A percentile compares a stretch with the other conserved stretches of the same genome.
These are phyloP conservation scores for Julus scanicus DNA, from an alignment of 2,888 invertebrate species.

Conservation along the genomic window DNA sequence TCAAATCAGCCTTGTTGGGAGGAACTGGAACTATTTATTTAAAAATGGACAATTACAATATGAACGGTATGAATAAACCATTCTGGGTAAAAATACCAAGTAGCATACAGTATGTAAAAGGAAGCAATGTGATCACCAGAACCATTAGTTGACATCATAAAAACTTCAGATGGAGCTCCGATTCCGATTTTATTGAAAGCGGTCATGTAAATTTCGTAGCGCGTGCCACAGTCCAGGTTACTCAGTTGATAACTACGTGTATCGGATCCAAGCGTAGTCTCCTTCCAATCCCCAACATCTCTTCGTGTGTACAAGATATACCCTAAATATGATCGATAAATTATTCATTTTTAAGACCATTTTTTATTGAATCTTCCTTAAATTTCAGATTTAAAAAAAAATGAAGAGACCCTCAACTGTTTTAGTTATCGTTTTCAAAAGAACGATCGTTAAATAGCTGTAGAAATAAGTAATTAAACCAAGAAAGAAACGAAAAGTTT, in stretches of 20 bases:
- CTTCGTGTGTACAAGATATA: constrained; percentile 48
- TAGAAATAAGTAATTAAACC: no score
- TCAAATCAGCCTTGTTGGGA: constrained; percentile 53
- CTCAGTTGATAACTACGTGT: constrained; percentile 58
- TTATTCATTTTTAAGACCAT: no score
- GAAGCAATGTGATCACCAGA: constrained; percentile 51
- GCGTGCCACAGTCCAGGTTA: constrained; percentile 59
- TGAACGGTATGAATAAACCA: neutral
- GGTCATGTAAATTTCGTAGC: constrained; percentile 60
- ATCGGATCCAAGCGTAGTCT: constrained; percentile 48
- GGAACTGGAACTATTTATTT: constrained; percentile 50
- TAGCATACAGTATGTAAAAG: neutral
- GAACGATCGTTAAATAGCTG: neutral
- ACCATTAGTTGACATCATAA: constrained; percentile 52
- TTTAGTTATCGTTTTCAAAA: constrained; percentile 6
- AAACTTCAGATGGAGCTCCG: constrained; percentile 57
- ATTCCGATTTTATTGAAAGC: constrained; percentile 61
- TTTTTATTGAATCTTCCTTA: no score
- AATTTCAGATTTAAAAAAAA: no score
- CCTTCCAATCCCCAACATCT: constrained; percentile 55
- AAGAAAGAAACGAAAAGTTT: no score
- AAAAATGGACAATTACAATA: neutral
- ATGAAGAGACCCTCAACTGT: no score
- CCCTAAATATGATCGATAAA: constrained; percentile 25
- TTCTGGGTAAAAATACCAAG: neutral